Percentiles rank a stretch among this genome's conserved stretches.
Evolutionary conservation across 2,797 vertebrate species (phyloP).

Genomic region (Sebastolobus altivelis): DNA sequence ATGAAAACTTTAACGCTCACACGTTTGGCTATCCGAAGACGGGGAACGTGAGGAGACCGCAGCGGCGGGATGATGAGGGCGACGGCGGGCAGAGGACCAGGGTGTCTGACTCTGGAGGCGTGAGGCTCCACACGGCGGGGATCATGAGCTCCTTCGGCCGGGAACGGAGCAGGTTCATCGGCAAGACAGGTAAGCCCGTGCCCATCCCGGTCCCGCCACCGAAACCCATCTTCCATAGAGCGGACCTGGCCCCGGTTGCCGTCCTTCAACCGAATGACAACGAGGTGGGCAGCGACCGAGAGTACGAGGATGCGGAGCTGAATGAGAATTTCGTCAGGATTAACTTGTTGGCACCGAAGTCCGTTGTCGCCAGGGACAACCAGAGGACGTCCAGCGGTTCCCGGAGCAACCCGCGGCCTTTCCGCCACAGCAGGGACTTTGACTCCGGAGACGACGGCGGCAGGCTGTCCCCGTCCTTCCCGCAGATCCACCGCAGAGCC

Average conservation of each 20-base stretch:
- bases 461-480: slow-evolving; percentile 79
- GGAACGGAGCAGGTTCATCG: slow-evolving; percentile 69
- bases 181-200: slow-evolving; percentile 77
- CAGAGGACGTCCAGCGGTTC: slow-evolving; percentile 52
- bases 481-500: slow-evolving; percentile 55
- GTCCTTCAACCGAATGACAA: slow-evolving; percentile 52
- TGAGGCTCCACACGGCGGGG: background rate
- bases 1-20: slow-evolving; percentile 70
- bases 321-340: slow-evolving; percentile 87
- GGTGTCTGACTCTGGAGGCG: too few species aligned
- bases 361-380: slow-evolving; percentile 35
- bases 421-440: slow-evolving; percentile 81
- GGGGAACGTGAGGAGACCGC: slow-evolving; percentile 18
- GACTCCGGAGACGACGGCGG: slow-evolving; percentile 84
- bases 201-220: slow-evolving; percentile 77
- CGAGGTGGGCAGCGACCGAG: slow-evolving; percentile 83
- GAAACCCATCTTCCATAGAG: slow-evolving; percentile 53
- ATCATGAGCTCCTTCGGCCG: slow-evolving; percentile 52
- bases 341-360: slow-evolving; percentile 83
- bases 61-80: slow-evolving; percentile 17
- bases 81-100: slow-evolving; percentile 27
- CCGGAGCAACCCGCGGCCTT: slow-evolving; percentile 67
- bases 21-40: background rate
- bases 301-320: slow-evolving; percentile 87
- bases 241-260: background rate